Percentiles rank a stretch among this genome's conserved stretches.
Conservation (phyloP, 2,888 invertebrate genomes). For the Anarsia innoxiella region DNA sequence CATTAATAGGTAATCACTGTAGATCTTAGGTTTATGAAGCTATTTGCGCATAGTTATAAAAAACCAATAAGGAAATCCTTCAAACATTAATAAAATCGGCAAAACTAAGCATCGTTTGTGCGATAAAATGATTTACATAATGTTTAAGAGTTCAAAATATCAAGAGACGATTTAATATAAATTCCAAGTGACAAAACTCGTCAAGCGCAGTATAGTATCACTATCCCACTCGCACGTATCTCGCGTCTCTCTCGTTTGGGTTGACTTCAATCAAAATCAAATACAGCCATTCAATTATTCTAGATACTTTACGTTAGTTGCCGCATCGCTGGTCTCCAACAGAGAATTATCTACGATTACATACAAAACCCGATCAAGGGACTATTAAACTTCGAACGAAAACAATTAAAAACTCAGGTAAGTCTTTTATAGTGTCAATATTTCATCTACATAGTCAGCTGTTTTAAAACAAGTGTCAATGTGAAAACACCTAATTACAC, state of each 20-base stretch:
- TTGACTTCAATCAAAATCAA: slow-evolving; percentile 19
- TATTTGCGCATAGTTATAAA: no score
- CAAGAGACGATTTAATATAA: no score
- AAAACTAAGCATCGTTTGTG: no score
- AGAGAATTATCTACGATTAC: slow-evolving; percentile 6
- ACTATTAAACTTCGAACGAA: neutral
- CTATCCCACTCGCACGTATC: slow-evolving; percentile 18
- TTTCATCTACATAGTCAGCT: slow-evolving; percentile 3
- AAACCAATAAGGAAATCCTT: no score
- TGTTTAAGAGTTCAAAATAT: no score
- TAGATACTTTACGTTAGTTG: slow-evolving; percentile 18
- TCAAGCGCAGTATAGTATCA: slow-evolving; percentile 12
- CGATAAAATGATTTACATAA: no score
- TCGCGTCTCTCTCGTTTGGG: slow-evolving; percentile 5
- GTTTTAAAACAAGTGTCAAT: no score
- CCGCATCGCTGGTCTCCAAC: slow-evolving; percentile 12
- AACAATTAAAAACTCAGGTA: slow-evolving; percentile 7
- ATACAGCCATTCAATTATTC: slow-evolving; percentile 22
- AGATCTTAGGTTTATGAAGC: no score
- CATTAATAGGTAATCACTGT: no score
- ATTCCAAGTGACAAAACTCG: slow-evolving; percentile 34
- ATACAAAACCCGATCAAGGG: neutral
- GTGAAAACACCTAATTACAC: slow-evolving; percentile 7
- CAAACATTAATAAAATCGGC: no score
- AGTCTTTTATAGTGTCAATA: slow-evolving; percentile 5